A percentile compares a stretch with the other conserved stretches of the same genome.
phyloP scores from a whole-genome alignment of 2,888 invertebrate species.

The Melieria picta region DNA sequence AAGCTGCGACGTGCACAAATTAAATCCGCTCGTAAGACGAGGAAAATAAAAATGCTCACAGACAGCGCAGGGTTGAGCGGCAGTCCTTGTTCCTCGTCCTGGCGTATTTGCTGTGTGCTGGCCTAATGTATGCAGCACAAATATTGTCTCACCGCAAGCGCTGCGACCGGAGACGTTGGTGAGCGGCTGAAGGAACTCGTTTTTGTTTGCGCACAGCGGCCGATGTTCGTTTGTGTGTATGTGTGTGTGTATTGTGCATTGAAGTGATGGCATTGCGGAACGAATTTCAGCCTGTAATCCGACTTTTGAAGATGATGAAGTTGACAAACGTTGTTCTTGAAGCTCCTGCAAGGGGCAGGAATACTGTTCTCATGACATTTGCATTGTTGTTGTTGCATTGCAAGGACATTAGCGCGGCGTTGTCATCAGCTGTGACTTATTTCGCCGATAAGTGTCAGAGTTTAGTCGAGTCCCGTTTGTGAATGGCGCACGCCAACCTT shows the following conservation, averaged over 20 bases:
- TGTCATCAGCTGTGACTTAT: background rate
- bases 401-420: background rate
- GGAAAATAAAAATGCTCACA: constrained; percentile 33
- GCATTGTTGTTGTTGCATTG: background rate
- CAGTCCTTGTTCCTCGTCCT: constrained; percentile 10
- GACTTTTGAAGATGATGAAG: background rate
- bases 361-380: background rate
- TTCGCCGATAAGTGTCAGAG: background rate
- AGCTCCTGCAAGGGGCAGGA: too few species aligned
- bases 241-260: background rate
- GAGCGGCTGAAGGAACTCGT: constrained; percentile 25
- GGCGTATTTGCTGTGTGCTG: constrained; percentile 16
- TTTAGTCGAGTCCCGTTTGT: constrained; percentile 39
- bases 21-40: constrained; percentile 36
- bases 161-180: constrained; percentile 35
- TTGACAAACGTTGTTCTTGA: background rate
- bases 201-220: constrained; percentile 17
- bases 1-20: constrained; percentile 41
- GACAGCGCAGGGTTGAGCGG: constrained; percentile 40
- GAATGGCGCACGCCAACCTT: constrained; percentile 30
- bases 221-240: constrained; percentile 8
- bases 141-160: constrained; percentile 53
- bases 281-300: background rate
- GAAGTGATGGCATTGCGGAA: constrained; percentile 1
- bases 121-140: constrained; percentile 53